Evolutionary conservation across 2,113 vertebrate species (phyloP).

Genomic region (Tragelaphus imberbis): DNA sequence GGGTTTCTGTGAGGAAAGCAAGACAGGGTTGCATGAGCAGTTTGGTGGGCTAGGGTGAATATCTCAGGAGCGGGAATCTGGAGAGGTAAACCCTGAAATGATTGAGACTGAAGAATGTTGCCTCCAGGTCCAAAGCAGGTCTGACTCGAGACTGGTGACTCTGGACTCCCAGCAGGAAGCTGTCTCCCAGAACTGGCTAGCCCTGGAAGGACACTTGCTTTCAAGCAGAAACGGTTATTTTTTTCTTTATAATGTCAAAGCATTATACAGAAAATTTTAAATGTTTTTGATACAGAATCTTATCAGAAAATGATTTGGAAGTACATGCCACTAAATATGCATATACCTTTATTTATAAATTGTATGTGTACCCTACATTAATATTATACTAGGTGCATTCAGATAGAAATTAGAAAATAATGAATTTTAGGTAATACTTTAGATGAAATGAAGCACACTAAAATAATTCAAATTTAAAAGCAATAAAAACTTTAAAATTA

Average conservation of each 20-base stretch:
- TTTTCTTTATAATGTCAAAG: background rate
- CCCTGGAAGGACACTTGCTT: background rate
- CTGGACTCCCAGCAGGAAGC: too few species aligned
- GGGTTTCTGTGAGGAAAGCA: background rate
- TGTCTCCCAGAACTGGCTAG: background rate
- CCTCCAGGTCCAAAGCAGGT: background rate
- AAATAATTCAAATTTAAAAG: background rate
- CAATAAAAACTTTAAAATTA: background rate
- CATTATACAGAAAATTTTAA: background rate
- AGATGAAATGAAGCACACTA: background rate
- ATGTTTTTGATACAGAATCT: background rate
- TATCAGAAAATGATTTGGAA: background rate
- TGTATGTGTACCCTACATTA: background rate
- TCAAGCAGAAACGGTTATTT: background rate
- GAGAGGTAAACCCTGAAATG: background rate
- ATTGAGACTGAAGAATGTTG: background rate
- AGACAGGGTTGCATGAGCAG: background rate
- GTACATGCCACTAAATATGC: background rate
- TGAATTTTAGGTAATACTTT: background rate
- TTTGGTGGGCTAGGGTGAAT: background rate
- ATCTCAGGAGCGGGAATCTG: background rate
- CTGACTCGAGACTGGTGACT: background rate
- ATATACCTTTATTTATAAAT: background rate
- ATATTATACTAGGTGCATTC: background rate
- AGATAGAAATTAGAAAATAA: background rate